Evolutionary conservation across 2,888 invertebrate species (phyloP).

Genomic region (Andrena chrysosceles): DNA sequence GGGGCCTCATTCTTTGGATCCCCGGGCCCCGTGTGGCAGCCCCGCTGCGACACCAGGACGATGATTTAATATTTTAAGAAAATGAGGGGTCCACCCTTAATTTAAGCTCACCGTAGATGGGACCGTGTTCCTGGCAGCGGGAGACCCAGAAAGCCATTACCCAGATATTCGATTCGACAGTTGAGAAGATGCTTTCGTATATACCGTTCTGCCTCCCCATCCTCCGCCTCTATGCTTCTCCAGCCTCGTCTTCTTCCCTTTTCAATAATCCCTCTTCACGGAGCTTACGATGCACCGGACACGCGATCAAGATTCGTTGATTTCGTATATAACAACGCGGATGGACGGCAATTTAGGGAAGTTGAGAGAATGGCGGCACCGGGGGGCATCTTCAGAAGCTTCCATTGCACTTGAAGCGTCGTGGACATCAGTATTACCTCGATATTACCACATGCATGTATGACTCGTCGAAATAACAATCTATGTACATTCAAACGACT

Average conservation of each 20-base stretch:
- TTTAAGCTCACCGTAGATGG: slow-evolving; percentile 77
- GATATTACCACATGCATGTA: too few species aligned
- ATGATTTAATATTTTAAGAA: slow-evolving; percentile 85
- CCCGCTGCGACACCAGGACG: slow-evolving; percentile 84
- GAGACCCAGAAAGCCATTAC: slow-evolving; percentile 80
- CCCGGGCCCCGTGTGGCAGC: slow-evolving; percentile 74
- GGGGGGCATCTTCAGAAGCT: neutral
- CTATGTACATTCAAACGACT: too few species aligned
- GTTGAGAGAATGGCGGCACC: slow-evolving; percentile 7
- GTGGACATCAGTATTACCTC: too few species aligned
- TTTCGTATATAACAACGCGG: slow-evolving; percentile 57
- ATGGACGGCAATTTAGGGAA: slow-evolving; percentile 39
- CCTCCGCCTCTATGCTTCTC: neutral
- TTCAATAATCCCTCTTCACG: slow-evolving; percentile 69
- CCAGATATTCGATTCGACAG: slow-evolving; percentile 78
- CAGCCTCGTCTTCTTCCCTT: slow-evolving; percentile 41
- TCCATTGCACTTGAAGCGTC: too few species aligned
- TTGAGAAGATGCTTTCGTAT: slow-evolving; percentile 74
- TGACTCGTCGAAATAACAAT: too few species aligned
- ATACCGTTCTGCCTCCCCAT: slow-evolving; percentile 10
- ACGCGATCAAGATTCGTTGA: slow-evolving; percentile 64
- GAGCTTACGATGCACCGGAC: slow-evolving; percentile 63
- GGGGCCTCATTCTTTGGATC: slow-evolving; percentile 68
- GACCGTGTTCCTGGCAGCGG: slow-evolving; percentile 80
- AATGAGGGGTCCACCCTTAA: slow-evolving; percentile 82